Base-by-base conservation (phyloP, 2,113 vertebrate genomes). In the Casuarius casuarius region DNA sequence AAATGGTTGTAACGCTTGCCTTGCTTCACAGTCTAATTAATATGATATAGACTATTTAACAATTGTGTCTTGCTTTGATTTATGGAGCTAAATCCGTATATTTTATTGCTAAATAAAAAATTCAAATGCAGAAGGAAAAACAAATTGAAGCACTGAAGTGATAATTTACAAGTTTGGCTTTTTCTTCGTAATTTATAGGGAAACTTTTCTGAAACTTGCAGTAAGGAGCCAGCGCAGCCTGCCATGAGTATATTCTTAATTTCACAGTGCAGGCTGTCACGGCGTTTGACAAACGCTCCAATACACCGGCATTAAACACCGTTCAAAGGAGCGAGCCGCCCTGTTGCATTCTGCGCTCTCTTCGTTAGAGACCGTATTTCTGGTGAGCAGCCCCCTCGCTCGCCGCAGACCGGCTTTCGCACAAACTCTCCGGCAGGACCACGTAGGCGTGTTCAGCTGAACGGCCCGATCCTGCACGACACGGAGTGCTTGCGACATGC, bases 11-110 rank as follows among this genome's bases (percentile, higher is more conserved):
- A 89, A 94, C 49, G 88, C 92, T 80, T 93, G 95, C 94, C 84
- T 94, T 93, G 94, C 94, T 96, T 90, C 77, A 65, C 66, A 73
- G 84, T 58, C 83, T 96, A 97, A 98, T 98, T 98, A 98, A 97
- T 96, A 96, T n/a, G 87, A 97, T 94, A 70, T 9, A 94, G 92
- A 65, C 96, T 96, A 74, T 92, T 97, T 96, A 97, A 95, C 95
- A 93, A 52, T 42, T 12, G 44, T 82, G 81, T 58, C 72, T 73
- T 65, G 46, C 78, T 80, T 94, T 96, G 94, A 96, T 96, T 96
- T 96, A 94, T 87, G 83, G 59, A 95, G 84, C 70, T 51, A 95
- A 95, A 66, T 12, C 28, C 5, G 9, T 80, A 12, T 31, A 21
- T 95, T 95, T 96, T 95, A 92, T 82, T 74, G 81, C 77, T 92